Conservation (phyloP, 2,113 vertebrate genomes). For the Carassius auratus region DNA sequence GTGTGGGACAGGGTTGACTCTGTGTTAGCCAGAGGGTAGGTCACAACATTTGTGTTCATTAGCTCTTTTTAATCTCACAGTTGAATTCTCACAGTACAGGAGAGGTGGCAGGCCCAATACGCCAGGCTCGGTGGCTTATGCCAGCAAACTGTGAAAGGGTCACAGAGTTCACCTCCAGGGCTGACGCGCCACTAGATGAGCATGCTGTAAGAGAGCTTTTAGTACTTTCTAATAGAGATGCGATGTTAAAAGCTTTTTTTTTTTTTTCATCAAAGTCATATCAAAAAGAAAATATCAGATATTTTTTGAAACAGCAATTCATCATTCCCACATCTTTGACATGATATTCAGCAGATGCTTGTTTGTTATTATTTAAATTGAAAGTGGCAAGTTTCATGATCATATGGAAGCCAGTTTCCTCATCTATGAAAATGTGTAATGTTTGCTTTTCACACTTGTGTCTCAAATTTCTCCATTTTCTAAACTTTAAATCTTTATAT, state of each 20-base stretch:
- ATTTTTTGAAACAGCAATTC: background rate
- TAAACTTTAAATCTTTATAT: too few relatives aligned
- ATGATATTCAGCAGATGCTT: background rate
- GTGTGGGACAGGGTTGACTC: conserved; percentile 24
- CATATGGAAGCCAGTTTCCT: background rate
- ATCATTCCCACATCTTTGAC: background rate
- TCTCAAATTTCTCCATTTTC: background rate
- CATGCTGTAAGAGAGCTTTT: background rate
- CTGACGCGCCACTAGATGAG: background rate
- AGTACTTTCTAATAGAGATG: background rate
- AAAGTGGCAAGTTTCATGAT: background rate
- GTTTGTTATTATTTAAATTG: background rate
- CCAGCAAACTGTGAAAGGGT: conserved; percentile 45
- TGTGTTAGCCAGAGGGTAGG: conserved; percentile 45
- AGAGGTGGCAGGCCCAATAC: conserved; percentile 28
- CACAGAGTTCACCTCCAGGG: conserved; percentile 17
- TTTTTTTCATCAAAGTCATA: background rate
- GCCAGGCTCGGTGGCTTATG: conserved; percentile 13
- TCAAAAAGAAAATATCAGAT: background rate
- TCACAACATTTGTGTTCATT: conserved; percentile 35
- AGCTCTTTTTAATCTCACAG: conserved; percentile 55
- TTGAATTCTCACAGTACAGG: conserved; percentile 49
- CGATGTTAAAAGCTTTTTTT: too few relatives aligned
- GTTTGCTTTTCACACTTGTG: background rate
- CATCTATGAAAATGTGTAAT: background rate